Percentiles rank a stretch among this genome's conserved stretches.
These are phyloP conservation scores for Luffia ferchaultella DNA, from an alignment of 2,888 invertebrate genomes.

Conservation along the genomic window DNA sequence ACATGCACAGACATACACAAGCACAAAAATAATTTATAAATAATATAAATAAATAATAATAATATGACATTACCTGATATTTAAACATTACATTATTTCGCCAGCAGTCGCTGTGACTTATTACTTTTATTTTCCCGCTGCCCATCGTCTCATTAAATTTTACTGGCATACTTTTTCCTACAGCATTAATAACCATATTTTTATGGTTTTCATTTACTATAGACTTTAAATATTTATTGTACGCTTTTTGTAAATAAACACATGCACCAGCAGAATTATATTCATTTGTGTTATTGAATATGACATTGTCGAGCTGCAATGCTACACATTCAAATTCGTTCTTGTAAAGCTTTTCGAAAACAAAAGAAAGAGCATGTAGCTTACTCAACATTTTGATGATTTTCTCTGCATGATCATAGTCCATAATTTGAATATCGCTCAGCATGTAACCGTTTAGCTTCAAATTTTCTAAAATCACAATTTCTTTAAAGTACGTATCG, in stretches of 20 bases:
- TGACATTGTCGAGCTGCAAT: not conserved
- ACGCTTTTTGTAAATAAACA: not conserved
- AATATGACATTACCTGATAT: not conserved
- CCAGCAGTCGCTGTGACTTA: not conserved
- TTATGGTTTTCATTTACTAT: not conserved
- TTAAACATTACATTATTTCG: not conserved
- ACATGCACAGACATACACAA: too few species aligned
- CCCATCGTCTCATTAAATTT: not conserved
- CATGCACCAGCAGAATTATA: not conserved
- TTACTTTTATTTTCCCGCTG: not conserved
- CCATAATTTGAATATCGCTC: not conserved
- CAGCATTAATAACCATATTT: not conserved
- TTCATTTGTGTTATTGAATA: not conserved
- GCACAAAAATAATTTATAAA: too few species aligned
- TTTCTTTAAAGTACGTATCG: not conserved
- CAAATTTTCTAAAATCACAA: not conserved
- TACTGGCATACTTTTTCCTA: too few species aligned
- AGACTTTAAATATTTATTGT: not conserved
- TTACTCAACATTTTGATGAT: not conserved
- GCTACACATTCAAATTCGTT: not conserved
- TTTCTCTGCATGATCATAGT: not conserved
- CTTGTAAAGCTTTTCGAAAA: not conserved
- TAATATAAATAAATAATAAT: too few species aligned
- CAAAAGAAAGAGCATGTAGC: not conserved
- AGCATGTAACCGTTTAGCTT: not conserved